Evolutionary conservation across 1,140 invertebrate genomes (phyloP), one percentile per base, ranked within the genome.

Genomic region (Formica selysi): DNA sequence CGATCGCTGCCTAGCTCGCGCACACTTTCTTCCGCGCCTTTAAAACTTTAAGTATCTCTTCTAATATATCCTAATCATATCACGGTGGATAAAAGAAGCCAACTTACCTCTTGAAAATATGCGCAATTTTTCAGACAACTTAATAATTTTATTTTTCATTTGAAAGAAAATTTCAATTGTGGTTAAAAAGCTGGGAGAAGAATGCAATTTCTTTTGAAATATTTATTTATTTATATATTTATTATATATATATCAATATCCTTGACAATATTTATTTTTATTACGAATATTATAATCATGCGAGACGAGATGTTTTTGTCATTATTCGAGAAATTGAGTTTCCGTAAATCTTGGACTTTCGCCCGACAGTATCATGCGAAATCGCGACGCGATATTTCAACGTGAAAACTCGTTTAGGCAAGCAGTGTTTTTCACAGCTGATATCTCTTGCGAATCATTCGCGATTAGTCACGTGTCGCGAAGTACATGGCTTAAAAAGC

Each of bases 31-130:
- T 86, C 76, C 85, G 64, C 51, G 57, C 44, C 76, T 89, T 91
- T 88, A 91, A 91, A 91, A 80, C 81, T 91, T 90, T 80, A 90
- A 65, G 48, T 11, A 51, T 51, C 16, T 59, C 76, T 62, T 78
- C 64, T 87, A 51, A 51, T 51, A 51, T 19, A 51, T 51, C 48
- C 16, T 19, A 19, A 51, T 51, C 48, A 6, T 51, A 51, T 51
- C 48, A 51, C 16, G 13, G 4, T 51, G 16, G 16, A 51, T 51
- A 19, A 51, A 51, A 51, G 16, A 16, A 51, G 48, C 4, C 48
- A 19, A 19, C 48, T 51, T 13, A 51, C 16, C 16, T 51, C 4
- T 51, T 51, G 16, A 4, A 51, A 51, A 51, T 51, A 51, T 51
- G 48, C 16, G 48, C 48, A 51, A 13, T 16, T 51, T 51, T 51